Conservation (phyloP, 2,888 invertebrate species). For the Dolichomitus sp. region DNA sequence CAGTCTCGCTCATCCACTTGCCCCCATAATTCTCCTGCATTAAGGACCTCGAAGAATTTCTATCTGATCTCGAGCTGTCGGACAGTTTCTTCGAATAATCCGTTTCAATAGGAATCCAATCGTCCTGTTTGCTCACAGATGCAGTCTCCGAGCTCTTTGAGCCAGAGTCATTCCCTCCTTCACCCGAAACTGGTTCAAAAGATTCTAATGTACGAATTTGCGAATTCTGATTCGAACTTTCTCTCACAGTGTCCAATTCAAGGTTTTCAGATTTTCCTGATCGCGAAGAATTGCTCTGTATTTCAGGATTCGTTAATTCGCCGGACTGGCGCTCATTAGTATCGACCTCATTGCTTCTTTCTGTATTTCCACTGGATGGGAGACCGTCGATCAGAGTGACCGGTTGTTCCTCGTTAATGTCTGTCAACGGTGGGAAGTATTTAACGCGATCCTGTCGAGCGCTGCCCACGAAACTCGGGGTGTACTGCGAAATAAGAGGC, state of each 20-base stretch:
- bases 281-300: slow-evolving; percentile 29
- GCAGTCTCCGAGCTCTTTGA: not conserved
- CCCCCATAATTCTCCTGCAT: slow-evolving; percentile 65
- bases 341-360: slow-evolving; percentile 55
- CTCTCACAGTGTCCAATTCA: not conserved
- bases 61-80: slow-evolving; percentile 9
- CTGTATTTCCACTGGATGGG: slow-evolving; percentile 21
- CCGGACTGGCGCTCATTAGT: not conserved
- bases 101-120: slow-evolving; percentile 76
- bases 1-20: slow-evolving; percentile 75
- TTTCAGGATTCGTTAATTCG: slow-evolving; percentile 2
- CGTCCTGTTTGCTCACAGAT: slow-evolving; percentile 41
- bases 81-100: slow-evolving; percentile 1
- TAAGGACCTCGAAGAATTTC: slow-evolving; percentile 58
- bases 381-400: not conserved
- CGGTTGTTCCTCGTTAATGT: slow-evolving; percentile 59
- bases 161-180: not conserved
- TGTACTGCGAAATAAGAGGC: slow-evolving; percentile 93
- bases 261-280: slow-evolving; percentile 38
- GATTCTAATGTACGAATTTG: slow-evolving; percentile 30
- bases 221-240: not conserved
- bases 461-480: slow-evolving; percentile 89
- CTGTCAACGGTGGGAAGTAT: slow-evolving; percentile 89
- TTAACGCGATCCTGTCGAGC: slow-evolving; percentile 87
- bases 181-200: slow-evolving; percentile 6